phyloP scores from a whole-genome alignment of 2,113 vertebrate species.

The Gulo gulo region DNA sequence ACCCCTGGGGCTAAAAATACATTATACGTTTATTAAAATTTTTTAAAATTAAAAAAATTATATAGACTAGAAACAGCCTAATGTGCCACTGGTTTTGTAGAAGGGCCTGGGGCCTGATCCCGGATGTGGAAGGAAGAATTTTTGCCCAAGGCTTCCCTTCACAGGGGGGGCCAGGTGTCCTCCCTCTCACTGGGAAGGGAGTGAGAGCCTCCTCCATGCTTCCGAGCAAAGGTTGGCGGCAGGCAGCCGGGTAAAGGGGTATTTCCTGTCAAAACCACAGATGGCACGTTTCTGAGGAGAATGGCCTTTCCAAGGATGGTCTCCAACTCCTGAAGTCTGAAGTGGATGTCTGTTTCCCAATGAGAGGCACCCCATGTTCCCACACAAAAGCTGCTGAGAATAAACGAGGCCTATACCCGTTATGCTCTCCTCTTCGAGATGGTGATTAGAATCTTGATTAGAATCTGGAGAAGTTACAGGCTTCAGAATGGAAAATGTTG shows the following conservation, averaged over 20 bases:
- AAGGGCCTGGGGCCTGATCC: neutral
- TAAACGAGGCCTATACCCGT: accelerated
- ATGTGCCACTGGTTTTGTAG: neutral
- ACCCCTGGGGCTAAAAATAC: too few species aligned
- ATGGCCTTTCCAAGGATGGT: accelerated
- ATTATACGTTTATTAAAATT: too few species aligned
- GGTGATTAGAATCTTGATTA: accelerated
- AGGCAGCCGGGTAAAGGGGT: accelerated
- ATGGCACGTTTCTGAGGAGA: accelerated
- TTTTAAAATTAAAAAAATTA: too few species aligned
- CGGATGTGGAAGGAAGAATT: too few species aligned
- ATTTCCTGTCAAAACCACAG: neutral
- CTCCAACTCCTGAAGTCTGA: neutral
- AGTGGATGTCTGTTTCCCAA: neutral
- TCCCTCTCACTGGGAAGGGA: neutral
- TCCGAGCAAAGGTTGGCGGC: accelerated
- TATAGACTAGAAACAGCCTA: neutral
- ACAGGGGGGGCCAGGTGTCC: neutral
- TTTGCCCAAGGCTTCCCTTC: too few species aligned
- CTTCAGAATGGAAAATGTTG: accelerated
- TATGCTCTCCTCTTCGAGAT: neutral
- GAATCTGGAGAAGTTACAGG: neutral
- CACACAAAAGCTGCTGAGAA: neutral
- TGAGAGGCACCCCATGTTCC: neutral
- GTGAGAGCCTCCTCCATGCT: neutral